Evolutionary conservation across 2,113 vertebrate genomes (phyloP), one percentile per base, ranked within the genome.

Genomic region (Larimichthys crocea): DNA sequence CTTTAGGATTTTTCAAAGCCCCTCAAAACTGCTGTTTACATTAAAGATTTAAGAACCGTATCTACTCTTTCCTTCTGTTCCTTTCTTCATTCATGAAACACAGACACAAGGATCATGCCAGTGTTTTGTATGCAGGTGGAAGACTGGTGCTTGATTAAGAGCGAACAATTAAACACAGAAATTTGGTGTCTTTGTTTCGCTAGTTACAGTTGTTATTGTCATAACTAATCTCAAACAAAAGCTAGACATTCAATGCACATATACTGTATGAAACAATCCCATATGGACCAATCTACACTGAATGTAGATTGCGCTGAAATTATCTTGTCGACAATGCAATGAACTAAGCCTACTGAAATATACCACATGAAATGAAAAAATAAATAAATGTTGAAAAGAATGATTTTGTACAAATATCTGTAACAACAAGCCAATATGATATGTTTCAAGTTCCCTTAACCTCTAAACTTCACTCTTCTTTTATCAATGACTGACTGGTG

Each of bases 1-100:
- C 87, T 88, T 89, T 88, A 88, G 86, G 73, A 86, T 88, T 92
- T 93, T 95, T 90, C 76, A 89, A 90, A 94, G 85, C 91, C 90
- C 89, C 88, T 89, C 82, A 93, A 91, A 94, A 93, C 94, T 95
- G 93, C 94, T 95, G 95, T 96, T 95, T 96, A 94, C 94, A 95
- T 93, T 94, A 95, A 95, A 94, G 90, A 86, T 91, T 86, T 80
- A 94, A 91, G 90, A 84, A 89, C 86, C 61, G 42, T 83, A 70
- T n/a, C 15, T 24, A 4, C 2, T 26, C 61, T 8, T 48, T 74
- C 5, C n/a, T 65, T 61, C 48, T 22, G 20, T 74, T 73, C n/a
- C 19, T 86, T 10, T 86, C 29, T 79, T 83, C 10, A 77, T 74
- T 82, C 5, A 55, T 20, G 3, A 79, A 62, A 9, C 10, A 56